Conservation (phyloP, 2,797 vertebrate genomes). For the Crocidura indochinensis region DNA sequence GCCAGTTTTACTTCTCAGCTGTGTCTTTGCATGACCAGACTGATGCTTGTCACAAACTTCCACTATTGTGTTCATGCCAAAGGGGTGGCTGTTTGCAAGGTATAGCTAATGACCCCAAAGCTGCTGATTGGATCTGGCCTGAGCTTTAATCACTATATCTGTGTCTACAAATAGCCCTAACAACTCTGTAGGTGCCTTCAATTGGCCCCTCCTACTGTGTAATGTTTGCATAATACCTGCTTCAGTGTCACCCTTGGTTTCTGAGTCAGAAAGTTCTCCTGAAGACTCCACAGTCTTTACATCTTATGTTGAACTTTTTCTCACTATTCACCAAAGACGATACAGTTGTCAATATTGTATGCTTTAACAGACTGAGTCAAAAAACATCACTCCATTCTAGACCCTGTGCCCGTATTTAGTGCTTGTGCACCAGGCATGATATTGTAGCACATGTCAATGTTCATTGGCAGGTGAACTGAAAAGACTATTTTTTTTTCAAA, state of each 20-base stretch:
- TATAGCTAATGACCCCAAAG: accelerated
- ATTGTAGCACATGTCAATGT: too few species aligned
- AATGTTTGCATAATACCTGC: neutral
- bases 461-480: too few species aligned
- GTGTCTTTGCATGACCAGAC: neutral
- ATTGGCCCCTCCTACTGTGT: neutral
- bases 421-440: neutral
- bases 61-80: neutral
- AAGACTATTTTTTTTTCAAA: neutral
- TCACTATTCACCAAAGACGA: neutral
- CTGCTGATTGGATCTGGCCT: neutral
- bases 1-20: neutral
- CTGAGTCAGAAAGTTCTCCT: neutral
- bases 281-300: neutral
- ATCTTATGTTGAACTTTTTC: neutral
- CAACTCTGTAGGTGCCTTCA: too few species aligned
- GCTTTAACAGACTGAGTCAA: neutral
- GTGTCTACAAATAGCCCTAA: neutral
- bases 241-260: neutral
- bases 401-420: too few species aligned
- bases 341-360: neutral
- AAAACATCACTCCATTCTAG: neutral
- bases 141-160: too few species aligned
- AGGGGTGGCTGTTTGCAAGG: neutral
- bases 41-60: neutral